Percentiles rank a stretch among this genome's conserved stretches.
Evolutionary conservation across 1,140 invertebrate species (phyloP).

Genomic region (Lucilia cuprina): DNA sequence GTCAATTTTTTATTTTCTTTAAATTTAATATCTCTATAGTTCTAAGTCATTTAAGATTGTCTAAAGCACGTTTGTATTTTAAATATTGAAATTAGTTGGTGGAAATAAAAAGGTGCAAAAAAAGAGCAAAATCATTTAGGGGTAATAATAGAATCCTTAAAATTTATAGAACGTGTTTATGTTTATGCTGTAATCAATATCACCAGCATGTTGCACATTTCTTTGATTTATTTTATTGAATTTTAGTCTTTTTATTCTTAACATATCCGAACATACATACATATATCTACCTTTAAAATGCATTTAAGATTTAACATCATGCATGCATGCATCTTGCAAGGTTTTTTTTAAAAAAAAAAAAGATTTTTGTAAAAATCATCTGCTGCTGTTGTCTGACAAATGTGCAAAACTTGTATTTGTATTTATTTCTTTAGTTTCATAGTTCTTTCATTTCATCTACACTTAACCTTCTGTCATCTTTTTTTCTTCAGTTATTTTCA

Average conservation of each 20-base stretch:
- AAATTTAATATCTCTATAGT: not conserved
- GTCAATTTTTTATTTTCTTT: not conserved
- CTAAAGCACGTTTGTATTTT: not conserved
- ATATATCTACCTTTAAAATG: not conserved
- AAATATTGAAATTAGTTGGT: not conserved
- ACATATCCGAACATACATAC: not conserved
- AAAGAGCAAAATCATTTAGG: not conserved
- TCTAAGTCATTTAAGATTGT: not conserved
- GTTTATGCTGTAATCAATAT: constrained; percentile 32
- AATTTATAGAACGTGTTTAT: constrained; percentile 13
- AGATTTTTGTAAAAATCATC: not conserved
- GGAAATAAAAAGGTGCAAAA: constrained; percentile 23
- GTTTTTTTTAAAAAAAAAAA: too few species aligned
- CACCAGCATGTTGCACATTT: constrained; percentile 22
- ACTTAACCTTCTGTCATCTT: not conserved
- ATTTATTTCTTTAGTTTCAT: not conserved
- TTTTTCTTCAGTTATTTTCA: not conserved
- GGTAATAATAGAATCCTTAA: not conserved
- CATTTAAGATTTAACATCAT: not conserved
- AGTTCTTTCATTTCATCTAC: not conserved
- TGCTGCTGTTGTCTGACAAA: not conserved
- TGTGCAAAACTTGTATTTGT: not conserved
- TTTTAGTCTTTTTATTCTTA: not conserved
- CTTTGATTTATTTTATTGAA: too few species aligned
- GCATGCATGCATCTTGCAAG: not conserved